Conservation (phyloP, 2,888 invertebrate species). For the Gortyna flavago region DNA sequence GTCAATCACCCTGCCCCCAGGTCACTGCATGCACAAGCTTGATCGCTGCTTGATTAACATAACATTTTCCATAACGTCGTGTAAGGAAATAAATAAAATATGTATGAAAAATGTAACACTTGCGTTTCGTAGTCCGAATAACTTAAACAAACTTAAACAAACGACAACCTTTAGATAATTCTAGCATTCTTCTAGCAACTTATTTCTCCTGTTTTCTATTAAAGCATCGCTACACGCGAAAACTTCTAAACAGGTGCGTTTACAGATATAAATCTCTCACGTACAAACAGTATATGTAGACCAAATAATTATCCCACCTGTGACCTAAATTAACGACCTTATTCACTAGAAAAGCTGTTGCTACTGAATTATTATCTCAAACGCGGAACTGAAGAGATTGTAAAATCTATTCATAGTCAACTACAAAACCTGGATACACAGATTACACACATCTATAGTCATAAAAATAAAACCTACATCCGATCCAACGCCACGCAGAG, state of each 20-base stretch:
- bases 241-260: slow-evolving; percentile 31
- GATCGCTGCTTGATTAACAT: slow-evolving; percentile 16
- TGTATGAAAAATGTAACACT: background rate
- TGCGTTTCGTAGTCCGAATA: slow-evolving; percentile 13
- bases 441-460: slow-evolving; percentile 19
- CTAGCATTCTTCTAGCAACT: slow-evolving; percentile 9
- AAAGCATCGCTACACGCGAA: slow-evolving; percentile 6
- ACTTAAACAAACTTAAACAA: slow-evolving; percentile 39
- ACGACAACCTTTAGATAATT: slow-evolving; percentile 26
- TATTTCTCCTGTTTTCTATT: slow-evolving; percentile 13
- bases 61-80: background rate
- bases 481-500: slow-evolving; percentile 35
- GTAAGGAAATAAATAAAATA: slow-evolving; percentile 1
- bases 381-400: slow-evolving; percentile 23
- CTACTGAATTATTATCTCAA: slow-evolving; percentile 32
- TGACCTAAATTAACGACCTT: slow-evolving; percentile 38
- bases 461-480: slow-evolving; percentile 42
- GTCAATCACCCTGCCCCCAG: slow-evolving; percentile 44
- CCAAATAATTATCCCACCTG: slow-evolving; percentile 43
- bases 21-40: slow-evolving; percentile 25
- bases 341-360: slow-evolving; percentile 10
- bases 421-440: slow-evolving; percentile 22
- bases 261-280: slow-evolving; percentile 38
- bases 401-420: slow-evolving; percentile 32
- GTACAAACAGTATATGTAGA: slow-evolving; percentile 27